Evolutionary conservation across 2,888 invertebrate genomes (phyloP), one percentile per base, ranked within the genome.

Genomic region (Caenorhabditis sp.): DNA sequence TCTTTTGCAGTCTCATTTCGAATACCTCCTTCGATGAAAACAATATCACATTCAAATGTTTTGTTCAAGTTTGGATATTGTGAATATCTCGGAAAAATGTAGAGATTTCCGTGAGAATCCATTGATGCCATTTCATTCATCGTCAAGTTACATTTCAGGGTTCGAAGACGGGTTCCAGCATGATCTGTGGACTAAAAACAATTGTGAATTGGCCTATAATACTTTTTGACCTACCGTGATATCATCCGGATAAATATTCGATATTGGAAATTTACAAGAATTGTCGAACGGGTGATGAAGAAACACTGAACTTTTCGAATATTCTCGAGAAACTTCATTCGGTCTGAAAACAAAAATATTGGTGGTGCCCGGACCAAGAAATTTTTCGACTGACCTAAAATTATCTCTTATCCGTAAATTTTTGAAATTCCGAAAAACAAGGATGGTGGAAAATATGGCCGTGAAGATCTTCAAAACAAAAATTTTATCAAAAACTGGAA

Each of bases 11-110:
- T 62, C 62, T 50, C 68, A 49, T 53, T 43, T 17, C 78, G 51
- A 8, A 79, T 31, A n/a, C 76, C 78, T 61, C 78, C 78, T 50
- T 76, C 78, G 26, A 78, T 62, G n/a, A 78, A 76, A 10, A 54
- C 24, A 17, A 71, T 58, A 26, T 66, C 62, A 49, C 74, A 74
- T 14, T 51, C 17, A 6, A 69, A 36, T 19, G 69, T 26, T 19
- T 66, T 51, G 27, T 66, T 60, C 12, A 61, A 23, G 58, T 58
- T 66, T 5, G 74, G 74, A 58, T 59, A 74, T 19, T 74, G 58
- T 17, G 66, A 66, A 24, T 66, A 66, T 51, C 66, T 65, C 14
- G 74, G 69, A 55, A 69, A 66, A 26, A 63, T 66, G 37, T 74
- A 74, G 36, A 74, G 62, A 59, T 58, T 69, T 19, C 74, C 74